phyloP scores from a whole-genome alignment of 2,888 invertebrate genomes.

The Siphonodentalium dalli region DNA sequence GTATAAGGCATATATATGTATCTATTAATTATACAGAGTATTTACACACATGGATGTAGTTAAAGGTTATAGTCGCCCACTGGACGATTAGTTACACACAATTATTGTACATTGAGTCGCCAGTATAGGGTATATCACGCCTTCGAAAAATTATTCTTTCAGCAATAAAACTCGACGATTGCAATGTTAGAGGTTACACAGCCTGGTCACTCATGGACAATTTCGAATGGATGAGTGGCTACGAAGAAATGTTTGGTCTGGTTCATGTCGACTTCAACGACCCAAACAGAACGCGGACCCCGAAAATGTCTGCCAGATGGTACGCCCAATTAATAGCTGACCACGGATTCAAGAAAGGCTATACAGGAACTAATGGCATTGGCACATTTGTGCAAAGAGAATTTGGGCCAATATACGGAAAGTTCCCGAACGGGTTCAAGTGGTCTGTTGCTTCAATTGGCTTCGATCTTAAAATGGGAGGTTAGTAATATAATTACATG shows the following conservation, averaged over 20 bases:
- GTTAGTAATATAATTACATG: too few species aligned
- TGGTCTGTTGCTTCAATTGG: constrained; percentile 68
- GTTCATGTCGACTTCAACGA: constrained; percentile 76
- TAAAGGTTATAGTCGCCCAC: too few species aligned
- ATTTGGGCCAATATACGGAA: constrained; percentile 40
- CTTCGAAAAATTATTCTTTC: constrained; percentile 4
- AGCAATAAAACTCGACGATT: constrained; percentile 41
- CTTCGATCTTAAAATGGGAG: constrained; percentile 73
- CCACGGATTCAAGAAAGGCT: constrained; percentile 10
- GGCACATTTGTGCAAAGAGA: constrained; percentile 28
- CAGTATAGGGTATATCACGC: too few species aligned
- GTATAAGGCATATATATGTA: too few species aligned
- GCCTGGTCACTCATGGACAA: constrained; percentile 83
- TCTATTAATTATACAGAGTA: too few species aligned
- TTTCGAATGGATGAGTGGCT: constrained; percentile 81
- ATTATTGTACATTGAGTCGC: too few species aligned
- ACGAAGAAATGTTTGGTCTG: constrained; percentile 74
- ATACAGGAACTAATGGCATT: constrained; percentile 14
- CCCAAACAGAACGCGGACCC: constrained; percentile 73
- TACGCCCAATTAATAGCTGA: constrained; percentile 29
- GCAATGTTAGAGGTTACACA: constrained; percentile 71
- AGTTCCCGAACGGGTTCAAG: constrained; percentile 45
- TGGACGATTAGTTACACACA: too few species aligned
- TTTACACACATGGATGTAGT: too few species aligned
- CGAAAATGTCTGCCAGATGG: constrained; percentile 71